Evolutionary conservation across 2,113 vertebrate species (phyloP), one percentile per base, ranked within the genome.

Genomic region (Lagenorhynchus albirostris): DNA sequence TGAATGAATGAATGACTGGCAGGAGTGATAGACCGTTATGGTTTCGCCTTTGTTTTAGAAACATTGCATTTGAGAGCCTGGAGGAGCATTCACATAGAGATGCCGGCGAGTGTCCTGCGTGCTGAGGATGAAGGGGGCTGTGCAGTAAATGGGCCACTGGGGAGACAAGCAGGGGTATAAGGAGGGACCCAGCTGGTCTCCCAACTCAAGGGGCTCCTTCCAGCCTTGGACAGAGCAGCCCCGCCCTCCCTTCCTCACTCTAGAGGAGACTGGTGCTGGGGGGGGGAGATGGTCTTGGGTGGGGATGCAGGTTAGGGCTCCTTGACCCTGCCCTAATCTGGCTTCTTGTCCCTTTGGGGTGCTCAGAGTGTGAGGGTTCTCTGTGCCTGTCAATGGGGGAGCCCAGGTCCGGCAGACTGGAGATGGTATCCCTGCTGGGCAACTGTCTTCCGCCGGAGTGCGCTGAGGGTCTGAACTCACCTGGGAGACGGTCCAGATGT

Each of bases 401-500:
- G 58, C 9, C 67, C 15, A 15, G 86, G 62, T 70, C 93, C 23
- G 11, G 94, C 92, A 87, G 83, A 20, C 80, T 96, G 0, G 84
- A 97, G 97, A 97, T 80, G 70, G 84, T 96, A 96, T 96, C 96
- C 87, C 96, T 92, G 94, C 5, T 1, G 23, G 92, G 96, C 79
- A 96, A 95, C 97, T 96, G 88, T 97, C 91, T 20, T 7, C 8
- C 29, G 6, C 96, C 96, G 93, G 95, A 98, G 96, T 97, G 97
- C 94, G 95, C 94, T 88, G 94, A 98, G 94, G 79, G 1, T n/a
- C 97, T 92, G 31, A 97, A 95, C 96, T 98, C 87, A 14, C 89
- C 91, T 0, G 25, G 95, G 97, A 99, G 98, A 98, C 98, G 93
- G 98, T 99, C 99, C 99, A 99, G 99, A 99, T 99, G 99, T 99